A percentile compares a stretch with the other conserved stretches of the same genome.
Evolutionary conservation across 2,797 vertebrate genomes (phyloP).

Genomic region (Mico argentatus): DNA sequence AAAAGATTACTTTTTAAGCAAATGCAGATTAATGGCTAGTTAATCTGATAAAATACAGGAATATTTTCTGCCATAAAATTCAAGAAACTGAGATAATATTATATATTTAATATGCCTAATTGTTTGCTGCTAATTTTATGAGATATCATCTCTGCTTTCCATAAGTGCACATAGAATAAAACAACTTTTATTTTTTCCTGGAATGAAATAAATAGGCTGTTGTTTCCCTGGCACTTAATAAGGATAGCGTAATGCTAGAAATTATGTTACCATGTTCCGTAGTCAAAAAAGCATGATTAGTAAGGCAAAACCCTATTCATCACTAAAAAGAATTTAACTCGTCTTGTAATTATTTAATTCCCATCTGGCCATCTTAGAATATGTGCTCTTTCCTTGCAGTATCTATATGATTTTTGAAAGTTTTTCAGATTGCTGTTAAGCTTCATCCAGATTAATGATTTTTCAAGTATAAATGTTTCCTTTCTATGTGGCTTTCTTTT

Average conservation of each 20-base stretch:
- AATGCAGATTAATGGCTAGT: not conserved
- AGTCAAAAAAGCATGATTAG: conserved; percentile 34
- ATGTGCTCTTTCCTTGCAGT: not conserved
- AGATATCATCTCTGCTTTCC: conserved; percentile 1
- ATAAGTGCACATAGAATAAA: not conserved
- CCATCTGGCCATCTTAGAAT: not conserved
- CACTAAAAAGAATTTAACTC: not conserved
- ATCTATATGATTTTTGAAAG: conserved; percentile 9
- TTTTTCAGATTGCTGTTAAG: not conserved
- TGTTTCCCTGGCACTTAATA: not conserved
- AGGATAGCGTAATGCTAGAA: not conserved
- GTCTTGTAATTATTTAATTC: conserved; percentile 23
- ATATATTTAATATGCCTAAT: not conserved
- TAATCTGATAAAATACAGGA: not conserved
- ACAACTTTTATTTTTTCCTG: not conserved
- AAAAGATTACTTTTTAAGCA: conserved; percentile 34
- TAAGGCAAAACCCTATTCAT: conserved; percentile 28
- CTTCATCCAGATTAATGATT: not conserved
- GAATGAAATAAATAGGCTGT: not conserved
- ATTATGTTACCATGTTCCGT: not conserved
- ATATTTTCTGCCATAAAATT: conserved; percentile 33
- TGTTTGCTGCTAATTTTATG: conserved; percentile 28
- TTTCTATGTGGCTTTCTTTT: not conserved
- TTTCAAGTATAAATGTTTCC: not conserved
- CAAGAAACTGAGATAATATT: not conserved